A percentile compares a stretch with the other conserved stretches of the same genome.
Conservation (phyloP, 2,888 invertebrate species). For the Xylota segnis region DNA sequence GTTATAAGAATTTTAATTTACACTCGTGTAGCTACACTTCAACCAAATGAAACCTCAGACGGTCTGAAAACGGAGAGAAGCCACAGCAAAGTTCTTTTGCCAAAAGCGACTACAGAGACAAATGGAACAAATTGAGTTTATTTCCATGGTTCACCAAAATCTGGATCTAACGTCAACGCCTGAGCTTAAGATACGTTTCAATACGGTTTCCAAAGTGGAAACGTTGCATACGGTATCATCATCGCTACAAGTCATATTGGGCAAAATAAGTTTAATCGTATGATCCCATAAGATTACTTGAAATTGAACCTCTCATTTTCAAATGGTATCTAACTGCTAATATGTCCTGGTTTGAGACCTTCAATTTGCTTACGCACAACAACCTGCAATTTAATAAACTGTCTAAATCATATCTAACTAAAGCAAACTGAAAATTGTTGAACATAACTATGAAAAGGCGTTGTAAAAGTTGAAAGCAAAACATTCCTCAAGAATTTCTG, state of each 20-base stretch:
- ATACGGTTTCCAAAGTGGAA: slow-evolving; percentile 48
- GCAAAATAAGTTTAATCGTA: slow-evolving; percentile 31
- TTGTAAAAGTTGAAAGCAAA: slow-evolving; percentile 33
- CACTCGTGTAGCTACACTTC: too few species aligned
- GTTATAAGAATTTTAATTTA: too few species aligned
- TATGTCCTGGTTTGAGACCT: slow-evolving; percentile 59
- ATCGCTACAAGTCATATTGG: slow-evolving; percentile 22
- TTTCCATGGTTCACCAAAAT: background rate
- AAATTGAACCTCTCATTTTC: slow-evolving; percentile 55
- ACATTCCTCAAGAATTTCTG: slow-evolving; percentile 44
- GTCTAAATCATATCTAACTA: slow-evolving; percentile 58
- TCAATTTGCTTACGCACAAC: slow-evolving; percentile 28
- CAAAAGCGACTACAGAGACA: too few species aligned
- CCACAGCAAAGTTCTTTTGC: too few species aligned
- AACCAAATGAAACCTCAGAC: too few species aligned
- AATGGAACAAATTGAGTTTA: slow-evolving; percentile 45
- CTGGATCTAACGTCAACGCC: slow-evolving; percentile 4
- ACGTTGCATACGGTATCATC: slow-evolving; percentile 23
- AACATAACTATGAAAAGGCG: slow-evolving; percentile 56
- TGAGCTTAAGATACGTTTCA: slow-evolving; percentile 11
- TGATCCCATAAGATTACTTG: slow-evolving; percentile 51
- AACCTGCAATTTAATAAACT: slow-evolving; percentile 21
- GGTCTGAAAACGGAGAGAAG: too few species aligned
- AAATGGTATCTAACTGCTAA: slow-evolving; percentile 44
- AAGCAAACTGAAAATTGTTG: slow-evolving; percentile 48